These are phyloP conservation scores for Lithophane ornitopus DNA, from an alignment of 2,888 invertebrate species.

Conservation along the genomic window DNA sequence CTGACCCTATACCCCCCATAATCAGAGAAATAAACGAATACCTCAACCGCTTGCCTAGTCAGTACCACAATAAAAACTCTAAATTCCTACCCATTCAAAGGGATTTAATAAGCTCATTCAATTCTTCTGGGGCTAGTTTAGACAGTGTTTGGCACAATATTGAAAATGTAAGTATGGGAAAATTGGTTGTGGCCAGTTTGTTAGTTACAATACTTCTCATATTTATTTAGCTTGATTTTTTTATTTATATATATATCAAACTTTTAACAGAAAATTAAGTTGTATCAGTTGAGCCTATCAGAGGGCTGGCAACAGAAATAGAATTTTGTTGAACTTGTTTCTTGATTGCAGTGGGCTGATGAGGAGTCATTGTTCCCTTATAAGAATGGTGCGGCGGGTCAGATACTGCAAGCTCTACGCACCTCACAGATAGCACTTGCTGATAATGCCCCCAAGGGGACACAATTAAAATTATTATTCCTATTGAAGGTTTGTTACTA, in stretches of 20 bases:
- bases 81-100: slow-evolving; percentile 79
- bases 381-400: slow-evolving; percentile 90
- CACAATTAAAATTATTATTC: slow-evolving; percentile 96
- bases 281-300: not conserved
- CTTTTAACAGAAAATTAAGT: not conserved
- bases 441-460: slow-evolving; percentile 95
- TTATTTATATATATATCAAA: not conserved
- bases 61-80: slow-evolving; percentile 80
- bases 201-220: not conserved
- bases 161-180: slow-evolving; percentile 78
- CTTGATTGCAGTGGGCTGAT: slow-evolving; percentile 81
- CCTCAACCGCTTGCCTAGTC: slow-evolving; percentile 83
- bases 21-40: slow-evolving; percentile 83
- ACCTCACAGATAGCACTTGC: slow-evolving; percentile 93
- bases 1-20: slow-evolving; percentile 76
- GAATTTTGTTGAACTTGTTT: not conserved
- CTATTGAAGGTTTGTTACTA: slow-evolving; percentile 92
- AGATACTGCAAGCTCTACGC: slow-evolving; percentile 92
- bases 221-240: not conserved
- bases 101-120: slow-evolving; percentile 81
- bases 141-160: slow-evolving; percentile 78
- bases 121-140: slow-evolving; percentile 75
- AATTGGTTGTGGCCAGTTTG: not conserved
- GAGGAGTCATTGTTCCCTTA: slow-evolving; percentile 85
- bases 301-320: not conserved